Evolutionary conservation across 2,797 vertebrate species (phyloP), one percentile per base, ranked within the genome.

Genomic region (Aulostomus chinensis): DNA sequence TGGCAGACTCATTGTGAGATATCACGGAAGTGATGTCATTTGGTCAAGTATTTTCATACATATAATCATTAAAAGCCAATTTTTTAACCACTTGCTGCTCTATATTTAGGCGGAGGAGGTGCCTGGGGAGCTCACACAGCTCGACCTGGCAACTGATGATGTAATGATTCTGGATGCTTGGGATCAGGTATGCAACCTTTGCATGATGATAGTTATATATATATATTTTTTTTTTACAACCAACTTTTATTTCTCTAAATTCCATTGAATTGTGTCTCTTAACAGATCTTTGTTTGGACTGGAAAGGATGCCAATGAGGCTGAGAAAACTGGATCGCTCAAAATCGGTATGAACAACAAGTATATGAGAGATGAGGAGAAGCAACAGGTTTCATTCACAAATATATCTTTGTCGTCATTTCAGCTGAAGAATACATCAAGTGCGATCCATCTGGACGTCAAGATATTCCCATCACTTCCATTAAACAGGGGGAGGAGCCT

Each of bases 131-230:
- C 77, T 90, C 28, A 78, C 79, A 30, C 92, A 92, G 78, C 4
- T 59, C 0, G 91, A 92, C 64, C 69, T 93, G 73, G 86, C 88
- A 16, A 60, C 74, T 0, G 91, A 93, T 65, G 91, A 93, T 28
- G 74, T 92, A 58, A 93, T 93, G 92, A 62, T 93, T 50, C 57
- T 93, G 75, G 92, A 93, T 55, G 75, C 76, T 2, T 70, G 77
- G 75, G 61, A 85, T 51, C 83, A 91, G 83, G 92, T 92, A 33
- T 2, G 38, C 26, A 9, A 28, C 26, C 10, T 28, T 11, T 9
- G n/a, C n/a, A n/a, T n/a, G n/a, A n/a, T n/a, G n/a, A n/a, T n/a
- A n/a, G n/a, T 10, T 10, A 25, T 25, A 6, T 25, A 7, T 25
- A 2, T 25, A 7, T 25, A 9, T 25, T 25, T 25, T 25, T 25